Evolutionary conservation across 1,140 invertebrate species (phyloP), one percentile per base, ranked within the genome.

Genomic region (Zaprionus camerounensis): DNA sequence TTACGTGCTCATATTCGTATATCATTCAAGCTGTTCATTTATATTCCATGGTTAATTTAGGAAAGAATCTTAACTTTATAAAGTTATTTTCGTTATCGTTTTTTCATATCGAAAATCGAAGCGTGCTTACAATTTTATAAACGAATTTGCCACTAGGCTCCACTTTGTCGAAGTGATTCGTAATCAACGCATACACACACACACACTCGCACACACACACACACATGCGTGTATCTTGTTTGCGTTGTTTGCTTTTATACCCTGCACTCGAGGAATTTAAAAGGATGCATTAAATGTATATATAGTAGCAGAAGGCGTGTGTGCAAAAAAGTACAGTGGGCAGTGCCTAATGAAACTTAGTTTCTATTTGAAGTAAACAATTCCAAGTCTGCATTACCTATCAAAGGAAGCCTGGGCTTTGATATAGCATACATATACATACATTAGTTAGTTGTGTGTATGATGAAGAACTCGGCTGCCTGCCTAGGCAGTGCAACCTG

Each of bases 191-290:
- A 61, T 28, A 69, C 51, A 51, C 20, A n/a, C 26, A 59, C 34
- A 68, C 61, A 49, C 44, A 49, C 24, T 24, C 22, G n/a, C 36
- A 68, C 15, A 36, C 9, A 17, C 34, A 68, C 28, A 58, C 49
- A 13, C 46, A 22, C 26, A 51, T 31, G 31, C 41, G 22, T 34
- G 1, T 15, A 38, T 58, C 41, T 58, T 64, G 41, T 70, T 24
- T 65, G 34, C 28, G 12, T 7, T 71, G 61, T 76, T 41, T 59
- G 55, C 26, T 63, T 53, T 59, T 22, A 71, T 64, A 71, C 61
- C 58, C 71, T 69, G 66, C 65, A 74, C 65, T 56, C 28, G 56
- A 31, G 20, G 20, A 26, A 58, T 24, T 68, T 13, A 58, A 68
- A 56, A 15, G 44, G 46, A 55, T 56, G 51, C 61, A 36, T 15